These are phyloP conservation scores for Eucriotettix oculatus DNA, from an alignment of 2,888 invertebrate species.

Conservation along the genomic window DNA sequence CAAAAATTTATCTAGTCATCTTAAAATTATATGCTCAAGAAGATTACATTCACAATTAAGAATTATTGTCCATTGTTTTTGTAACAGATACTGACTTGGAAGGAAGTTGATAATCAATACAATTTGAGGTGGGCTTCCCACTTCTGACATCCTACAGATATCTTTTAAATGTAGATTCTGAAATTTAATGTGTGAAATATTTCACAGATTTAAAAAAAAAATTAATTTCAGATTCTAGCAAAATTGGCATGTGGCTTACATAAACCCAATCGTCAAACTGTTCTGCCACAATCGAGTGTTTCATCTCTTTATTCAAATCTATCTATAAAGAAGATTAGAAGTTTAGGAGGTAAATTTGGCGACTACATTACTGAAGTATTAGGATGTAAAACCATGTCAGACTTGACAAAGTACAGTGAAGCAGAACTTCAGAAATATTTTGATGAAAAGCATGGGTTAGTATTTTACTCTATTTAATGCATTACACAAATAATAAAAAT, in stretches of 20 bases:
- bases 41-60: too few species aligned
- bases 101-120: too few species aligned
- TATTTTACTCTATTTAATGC: neutral
- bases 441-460: conserved; percentile 77
- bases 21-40: too few species aligned
- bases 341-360: conserved; percentile 90
- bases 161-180: neutral
- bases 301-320: conserved; percentile 40
- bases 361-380: conserved; percentile 55
- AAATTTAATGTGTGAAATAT: neutral
- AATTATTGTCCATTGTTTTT: too few species aligned
- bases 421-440: conserved; percentile 53
- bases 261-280: conserved; percentile 83
- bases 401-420: conserved; percentile 54
- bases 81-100: too few species aligned
- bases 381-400: conserved; percentile 60
- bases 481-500: neutral
- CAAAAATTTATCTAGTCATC: too few species aligned
- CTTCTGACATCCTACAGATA: too few species aligned
- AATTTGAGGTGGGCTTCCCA: too few species aligned
- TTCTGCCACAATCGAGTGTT: conserved; percentile 59
- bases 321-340: conserved; percentile 69
- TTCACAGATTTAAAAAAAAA: too few species aligned
- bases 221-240: conserved; percentile 50
- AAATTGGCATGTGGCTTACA: conserved; percentile 87